Evolutionary conservation across 2,888 invertebrate genomes (phyloP).

Genomic region (Leistus spinibarbis): DNA sequence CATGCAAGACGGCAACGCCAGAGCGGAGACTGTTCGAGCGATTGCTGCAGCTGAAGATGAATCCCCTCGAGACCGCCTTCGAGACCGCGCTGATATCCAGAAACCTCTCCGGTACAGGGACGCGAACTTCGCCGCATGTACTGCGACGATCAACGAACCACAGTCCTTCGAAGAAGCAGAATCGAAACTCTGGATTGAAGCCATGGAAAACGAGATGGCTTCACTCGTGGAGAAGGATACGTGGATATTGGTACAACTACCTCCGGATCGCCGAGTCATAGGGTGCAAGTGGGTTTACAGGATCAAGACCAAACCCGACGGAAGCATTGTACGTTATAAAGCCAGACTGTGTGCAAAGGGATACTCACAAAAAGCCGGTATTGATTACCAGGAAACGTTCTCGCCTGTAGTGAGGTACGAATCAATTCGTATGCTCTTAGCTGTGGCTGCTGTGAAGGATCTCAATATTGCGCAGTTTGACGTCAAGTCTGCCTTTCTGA

Average conservation of each 20-base stretch:
- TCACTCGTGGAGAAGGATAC: no score
- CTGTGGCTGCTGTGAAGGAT: neutral
- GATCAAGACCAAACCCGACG: neutral
- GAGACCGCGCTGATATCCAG: neutral
- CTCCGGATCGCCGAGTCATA: neutral
- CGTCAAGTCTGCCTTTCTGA: neutral
- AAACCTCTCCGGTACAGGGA: neutral
- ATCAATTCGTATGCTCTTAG: constrained; percentile 2
- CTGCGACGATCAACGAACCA: neutral
- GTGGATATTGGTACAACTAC: neutral
- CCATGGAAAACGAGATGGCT: no score
- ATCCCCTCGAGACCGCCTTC: no score
- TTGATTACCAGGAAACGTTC: neutral
- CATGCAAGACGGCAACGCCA: no score
- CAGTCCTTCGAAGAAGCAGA: constrained; percentile 1
- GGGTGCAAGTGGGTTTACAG: neutral
- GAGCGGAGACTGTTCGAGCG: neutral
- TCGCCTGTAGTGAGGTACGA: constrained; percentile 1
- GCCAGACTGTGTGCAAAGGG: no score
- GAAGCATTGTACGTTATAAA: no score
- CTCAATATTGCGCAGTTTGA: neutral
- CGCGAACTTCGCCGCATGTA: neutral
- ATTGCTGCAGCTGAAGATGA: neutral
- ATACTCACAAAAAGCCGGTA: no score
- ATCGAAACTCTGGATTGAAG: no score